Percentiles rank a stretch among this genome's conserved stretches.
Conservation (phyloP, 2,888 invertebrate genomes). For the Euclidia mi region DNA sequence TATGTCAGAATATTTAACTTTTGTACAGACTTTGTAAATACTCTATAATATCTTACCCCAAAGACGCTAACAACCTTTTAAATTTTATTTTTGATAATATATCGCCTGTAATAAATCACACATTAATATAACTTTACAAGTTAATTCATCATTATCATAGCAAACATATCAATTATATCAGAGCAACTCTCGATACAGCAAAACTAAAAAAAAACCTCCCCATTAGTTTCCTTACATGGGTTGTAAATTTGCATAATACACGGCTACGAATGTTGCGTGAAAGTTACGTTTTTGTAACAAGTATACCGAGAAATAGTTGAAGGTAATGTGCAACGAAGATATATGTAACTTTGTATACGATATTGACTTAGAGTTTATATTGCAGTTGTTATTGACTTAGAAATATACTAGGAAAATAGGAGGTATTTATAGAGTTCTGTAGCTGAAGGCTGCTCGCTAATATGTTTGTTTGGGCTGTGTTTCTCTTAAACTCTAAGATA, state of each 20-base stretch:
- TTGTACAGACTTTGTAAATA: too few relatives aligned
- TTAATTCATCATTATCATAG: slow-evolving; percentile 3
- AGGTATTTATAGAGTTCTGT: too few relatives aligned
- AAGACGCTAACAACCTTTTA: too few relatives aligned
- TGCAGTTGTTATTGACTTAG: too few relatives aligned
- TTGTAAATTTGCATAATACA: slow-evolving; percentile 37
- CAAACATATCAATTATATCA: not conserved
- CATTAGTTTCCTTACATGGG: slow-evolving; percentile 45
- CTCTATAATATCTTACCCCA: too few relatives aligned
- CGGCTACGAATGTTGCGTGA: slow-evolving; percentile 33
- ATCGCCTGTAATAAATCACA: slow-evolving; percentile 1
- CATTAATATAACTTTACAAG: slow-evolving; percentile 7
- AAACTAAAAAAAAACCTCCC: slow-evolving; percentile 19
- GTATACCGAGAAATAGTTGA: slow-evolving; percentile 11
- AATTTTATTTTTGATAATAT: too few relatives aligned
- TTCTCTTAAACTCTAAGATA: too few relatives aligned
- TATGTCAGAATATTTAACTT: too few relatives aligned
- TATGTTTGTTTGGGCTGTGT: too few relatives aligned
- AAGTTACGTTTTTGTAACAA: slow-evolving; percentile 21
- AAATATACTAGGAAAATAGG: too few relatives aligned
- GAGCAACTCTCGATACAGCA: not conserved
- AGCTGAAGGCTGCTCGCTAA: too few relatives aligned
- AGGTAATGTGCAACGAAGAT: not conserved
- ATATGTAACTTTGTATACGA: not conserved
- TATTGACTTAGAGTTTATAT: too few relatives aligned